Percentiles rank a stretch among this genome's conserved stretches.
Evolutionary conservation across 2,888 invertebrate species (phyloP).

Genomic region (Drosophila greeni): DNA sequence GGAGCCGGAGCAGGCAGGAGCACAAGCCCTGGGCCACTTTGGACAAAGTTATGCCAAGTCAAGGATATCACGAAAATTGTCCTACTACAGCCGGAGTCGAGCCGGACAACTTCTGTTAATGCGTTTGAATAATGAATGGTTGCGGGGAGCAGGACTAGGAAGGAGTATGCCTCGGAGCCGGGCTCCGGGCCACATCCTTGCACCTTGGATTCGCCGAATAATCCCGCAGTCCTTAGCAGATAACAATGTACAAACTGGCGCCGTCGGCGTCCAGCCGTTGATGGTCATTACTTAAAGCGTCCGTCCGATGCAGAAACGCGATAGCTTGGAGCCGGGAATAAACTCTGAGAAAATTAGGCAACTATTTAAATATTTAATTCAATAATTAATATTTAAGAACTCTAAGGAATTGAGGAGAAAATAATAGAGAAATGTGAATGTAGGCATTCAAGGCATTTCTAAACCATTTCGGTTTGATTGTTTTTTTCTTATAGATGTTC

Average conservation of each 20-base stretch:
- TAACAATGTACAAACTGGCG: slow-evolving; percentile 72
- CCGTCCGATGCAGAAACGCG: slow-evolving; percentile 51
- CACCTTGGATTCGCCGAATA: slow-evolving; percentile 52
- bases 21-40: slow-evolving; percentile 35
- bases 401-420: not conserved
- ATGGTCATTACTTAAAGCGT: slow-evolving; percentile 65
- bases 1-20: not conserved
- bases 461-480: not conserved
- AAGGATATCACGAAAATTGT: slow-evolving; percentile 66
- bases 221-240: slow-evolving; percentile 49
- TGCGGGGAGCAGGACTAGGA: slow-evolving; percentile 13
- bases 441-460: not conserved
- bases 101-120: slow-evolving; percentile 61
- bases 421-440: not conserved
- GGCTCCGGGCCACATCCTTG: slow-evolving; percentile 7
- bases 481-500: not conserved
- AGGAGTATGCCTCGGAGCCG: not conserved
- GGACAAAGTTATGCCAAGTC: slow-evolving; percentile 68
- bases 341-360: slow-evolving; percentile 15
- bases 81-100: slow-evolving; percentile 46
- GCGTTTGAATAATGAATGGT: slow-evolving; percentile 71
- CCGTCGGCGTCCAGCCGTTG: slow-evolving; percentile 43
- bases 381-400: slow-evolving; percentile 3
- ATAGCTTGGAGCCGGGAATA: slow-evolving; percentile 17
- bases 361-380: not conserved